Evolutionary conservation across 2,113 vertebrate genomes (phyloP).

Genomic region (Sialia sialis): DNA sequence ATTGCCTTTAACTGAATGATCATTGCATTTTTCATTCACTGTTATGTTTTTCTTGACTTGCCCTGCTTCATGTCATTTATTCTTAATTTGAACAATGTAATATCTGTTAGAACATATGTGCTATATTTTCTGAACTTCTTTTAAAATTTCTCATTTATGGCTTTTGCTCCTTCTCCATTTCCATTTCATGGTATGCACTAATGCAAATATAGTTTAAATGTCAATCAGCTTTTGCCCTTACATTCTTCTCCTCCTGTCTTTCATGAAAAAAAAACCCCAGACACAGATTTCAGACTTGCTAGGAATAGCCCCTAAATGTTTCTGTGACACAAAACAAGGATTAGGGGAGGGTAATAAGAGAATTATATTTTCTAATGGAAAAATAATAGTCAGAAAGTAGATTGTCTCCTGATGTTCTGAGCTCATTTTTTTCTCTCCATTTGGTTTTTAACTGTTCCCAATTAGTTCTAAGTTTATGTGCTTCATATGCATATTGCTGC

Average conservation of each 20-base stretch:
- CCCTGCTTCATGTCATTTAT: neutral
- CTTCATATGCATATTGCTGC: neutral
- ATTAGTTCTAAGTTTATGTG: neutral
- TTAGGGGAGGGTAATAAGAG: neutral
- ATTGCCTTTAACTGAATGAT: neutral
- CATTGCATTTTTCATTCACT: neutral
- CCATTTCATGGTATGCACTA: neutral
- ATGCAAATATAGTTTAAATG: neutral
- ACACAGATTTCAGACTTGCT: neutral
- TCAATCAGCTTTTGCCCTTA: slow-evolving; percentile 9
- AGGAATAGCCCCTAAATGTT: neutral
- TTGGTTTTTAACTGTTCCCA: neutral
- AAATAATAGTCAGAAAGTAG: neutral
- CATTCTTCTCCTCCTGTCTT: neutral
- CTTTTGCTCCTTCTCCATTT: neutral
- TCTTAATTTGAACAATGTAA: neutral
- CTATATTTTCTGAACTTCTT: neutral
- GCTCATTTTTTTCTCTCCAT: neutral
- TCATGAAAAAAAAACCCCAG: neutral
- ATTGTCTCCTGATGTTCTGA: neutral
- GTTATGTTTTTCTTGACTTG: neutral
- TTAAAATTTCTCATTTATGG: neutral
- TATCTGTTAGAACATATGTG: neutral
- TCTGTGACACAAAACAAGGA: neutral
- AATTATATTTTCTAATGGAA: neutral